Evolutionary conservation across 1,140 invertebrate species (phyloP).

Genomic region (Drosophila tani): DNA sequence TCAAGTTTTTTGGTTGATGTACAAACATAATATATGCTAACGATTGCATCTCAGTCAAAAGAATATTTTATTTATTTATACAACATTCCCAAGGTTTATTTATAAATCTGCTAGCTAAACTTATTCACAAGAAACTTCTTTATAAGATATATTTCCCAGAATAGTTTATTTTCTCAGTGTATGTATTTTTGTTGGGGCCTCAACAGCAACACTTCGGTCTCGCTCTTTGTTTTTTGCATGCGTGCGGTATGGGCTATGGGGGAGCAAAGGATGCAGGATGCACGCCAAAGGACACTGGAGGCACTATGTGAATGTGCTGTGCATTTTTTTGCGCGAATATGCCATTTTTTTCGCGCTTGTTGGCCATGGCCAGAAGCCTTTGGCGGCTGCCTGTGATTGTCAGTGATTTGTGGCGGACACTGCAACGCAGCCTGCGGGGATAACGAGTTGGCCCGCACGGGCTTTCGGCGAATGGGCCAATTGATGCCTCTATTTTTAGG

Average conservation of each 20-base stretch:
- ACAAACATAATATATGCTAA: too few species aligned
- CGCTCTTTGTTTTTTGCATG: not conserved
- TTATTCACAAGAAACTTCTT: not conserved
- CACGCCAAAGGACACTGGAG: constrained; percentile 20
- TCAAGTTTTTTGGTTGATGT: too few species aligned
- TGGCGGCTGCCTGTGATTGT: constrained; percentile 59
- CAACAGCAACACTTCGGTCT: constrained; percentile 59
- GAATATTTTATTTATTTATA: too few species aligned
- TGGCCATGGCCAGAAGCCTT: constrained; percentile 41
- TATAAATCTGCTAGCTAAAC: too few species aligned
- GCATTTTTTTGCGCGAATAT: constrained; percentile 56
- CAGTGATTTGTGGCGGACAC: constrained; percentile 66
- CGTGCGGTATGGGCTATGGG: constrained; percentile 1
- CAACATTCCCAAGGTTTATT: too few species aligned
- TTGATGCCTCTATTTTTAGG: constrained; percentile 45
- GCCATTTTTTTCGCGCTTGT: constrained; percentile 39
- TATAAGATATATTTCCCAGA: not conserved
- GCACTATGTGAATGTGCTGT: not conserved
- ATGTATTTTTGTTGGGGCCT: constrained; percentile 44
- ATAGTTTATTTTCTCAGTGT: not conserved
- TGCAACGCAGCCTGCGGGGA: constrained; percentile 15
- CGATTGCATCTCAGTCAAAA: not conserved
- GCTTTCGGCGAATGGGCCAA: constrained; percentile 16
- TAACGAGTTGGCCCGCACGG: constrained; percentile 14
- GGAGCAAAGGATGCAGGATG: constrained; percentile 28